These are phyloP conservation scores for Hyperoodon ampullatus DNA, from an alignment of 2,113 vertebrate species.

Conservation along the genomic window DNA sequence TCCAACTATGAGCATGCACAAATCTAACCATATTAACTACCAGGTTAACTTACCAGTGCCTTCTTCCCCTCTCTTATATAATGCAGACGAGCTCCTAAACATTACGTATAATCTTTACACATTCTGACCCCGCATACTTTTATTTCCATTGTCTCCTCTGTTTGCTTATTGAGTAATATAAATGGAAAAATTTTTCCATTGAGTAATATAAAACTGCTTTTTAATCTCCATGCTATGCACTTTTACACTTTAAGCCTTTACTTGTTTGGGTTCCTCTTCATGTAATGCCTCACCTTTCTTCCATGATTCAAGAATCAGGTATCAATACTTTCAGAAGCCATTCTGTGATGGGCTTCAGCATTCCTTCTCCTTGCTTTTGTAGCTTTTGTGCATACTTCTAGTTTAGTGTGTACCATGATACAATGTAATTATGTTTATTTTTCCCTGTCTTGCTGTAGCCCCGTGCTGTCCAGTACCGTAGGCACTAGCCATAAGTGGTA, in stretches of 20 bases:
- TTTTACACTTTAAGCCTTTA: neutral
- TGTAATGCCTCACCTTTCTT: neutral
- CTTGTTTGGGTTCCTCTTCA: neutral
- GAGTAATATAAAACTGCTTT: neutral
- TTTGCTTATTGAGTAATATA: neutral
- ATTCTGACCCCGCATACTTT: neutral
- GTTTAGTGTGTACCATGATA: neutral
- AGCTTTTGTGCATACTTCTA: neutral
- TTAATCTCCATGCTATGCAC: neutral
- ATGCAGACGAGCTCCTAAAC: neutral
- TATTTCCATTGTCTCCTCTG: neutral
- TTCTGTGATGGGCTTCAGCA: neutral
- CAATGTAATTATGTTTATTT: neutral
- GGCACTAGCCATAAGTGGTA: neutral
- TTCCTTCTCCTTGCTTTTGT: conserved; percentile 22
- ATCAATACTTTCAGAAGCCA: neutral
- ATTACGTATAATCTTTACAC: neutral
- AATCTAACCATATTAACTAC: conserved; percentile 15
- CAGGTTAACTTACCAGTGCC: neutral
- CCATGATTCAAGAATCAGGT: neutral
- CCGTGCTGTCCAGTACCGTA: neutral
- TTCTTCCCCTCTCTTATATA: neutral
- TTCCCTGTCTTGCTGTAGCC: neutral
- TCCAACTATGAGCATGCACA: neutral
- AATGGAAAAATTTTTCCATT: neutral